Evolutionary conservation across 2,888 invertebrate species (phyloP).

Genomic region (Bruchidius siliquastri): DNA sequence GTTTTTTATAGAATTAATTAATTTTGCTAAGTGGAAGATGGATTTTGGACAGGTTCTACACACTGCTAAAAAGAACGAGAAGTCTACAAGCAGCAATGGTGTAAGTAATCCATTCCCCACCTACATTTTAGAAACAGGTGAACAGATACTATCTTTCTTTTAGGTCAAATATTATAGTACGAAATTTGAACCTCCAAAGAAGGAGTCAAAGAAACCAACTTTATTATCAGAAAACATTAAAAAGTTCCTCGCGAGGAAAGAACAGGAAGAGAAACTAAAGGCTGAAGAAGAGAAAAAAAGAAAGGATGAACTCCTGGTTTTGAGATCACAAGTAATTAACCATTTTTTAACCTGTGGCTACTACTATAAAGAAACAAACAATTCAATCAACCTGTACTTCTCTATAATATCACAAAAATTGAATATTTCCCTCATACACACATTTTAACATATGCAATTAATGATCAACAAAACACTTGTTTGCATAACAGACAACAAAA

Average conservation of each 20-base stretch:
- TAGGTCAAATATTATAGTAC: constrained; percentile 65
- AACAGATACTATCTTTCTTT: constrained; percentile 2
- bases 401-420: too few species aligned
- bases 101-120: constrained; percentile 28
- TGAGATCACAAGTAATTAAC: constrained; percentile 50
- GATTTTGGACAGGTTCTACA: constrained; percentile 60
- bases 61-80: constrained; percentile 59
- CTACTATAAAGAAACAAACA: too few species aligned
- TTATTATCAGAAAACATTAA: constrained; percentile 73
- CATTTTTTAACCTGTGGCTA: too few species aligned
- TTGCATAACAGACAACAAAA: too few species aligned
- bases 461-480: too few species aligned
- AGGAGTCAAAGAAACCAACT: constrained; percentile 63
- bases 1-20: constrained; percentile 2
- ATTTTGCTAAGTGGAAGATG: constrained; percentile 38
- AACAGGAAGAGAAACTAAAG: constrained; percentile 70
- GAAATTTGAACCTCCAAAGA: constrained; percentile 77
- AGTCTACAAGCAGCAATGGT: constrained; percentile 31
- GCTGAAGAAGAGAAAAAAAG: constrained; percentile 59
- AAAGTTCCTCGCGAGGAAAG: constrained; percentile 76
- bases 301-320: constrained; percentile 59
- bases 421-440: too few species aligned
- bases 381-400: too few species aligned
- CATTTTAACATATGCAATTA: too few species aligned
- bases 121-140: not conserved